Percentiles rank a stretch among this genome's conserved stretches.
These are phyloP conservation scores for Osmerus eperlanus DNA, from an alignment of 2,113 vertebrate genomes.

Conservation along the genomic window DNA sequence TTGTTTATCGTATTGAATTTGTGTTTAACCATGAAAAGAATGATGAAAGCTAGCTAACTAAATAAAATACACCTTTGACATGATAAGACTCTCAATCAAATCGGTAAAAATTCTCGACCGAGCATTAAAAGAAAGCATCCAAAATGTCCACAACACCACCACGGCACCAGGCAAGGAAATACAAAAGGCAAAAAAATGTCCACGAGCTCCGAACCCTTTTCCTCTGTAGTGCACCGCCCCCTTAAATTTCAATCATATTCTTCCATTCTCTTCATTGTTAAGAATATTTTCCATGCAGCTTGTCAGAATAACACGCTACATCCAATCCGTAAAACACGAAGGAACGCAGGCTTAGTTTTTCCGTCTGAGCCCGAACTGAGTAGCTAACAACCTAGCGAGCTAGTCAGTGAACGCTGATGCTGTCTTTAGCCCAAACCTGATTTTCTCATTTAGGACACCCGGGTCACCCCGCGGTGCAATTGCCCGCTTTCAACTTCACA, in stretches of 20 bases:
- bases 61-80: no score
- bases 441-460: no score
- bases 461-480: no score
- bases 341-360: slow-evolving; percentile 30
- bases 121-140: slow-evolving; percentile 51
- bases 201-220: slow-evolving; percentile 48
- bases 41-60: no score
- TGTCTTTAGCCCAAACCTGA: not conserved
- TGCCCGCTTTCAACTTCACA: no score
- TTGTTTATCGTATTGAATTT: slow-evolving; percentile 41
- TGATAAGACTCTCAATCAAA: no score
- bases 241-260: slow-evolving; percentile 51
- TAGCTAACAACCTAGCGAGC: not conserved
- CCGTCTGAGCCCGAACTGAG: not conserved
- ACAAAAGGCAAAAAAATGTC: slow-evolving; percentile 63
- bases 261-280: slow-evolving; percentile 12
- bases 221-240: slow-evolving; percentile 52
- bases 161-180: slow-evolving; percentile 55
- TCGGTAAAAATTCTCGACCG: slow-evolving; percentile 8
- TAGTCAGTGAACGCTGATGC: not conserved
- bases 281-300: slow-evolving; percentile 13
- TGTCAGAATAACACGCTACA: slow-evolving; percentile 28
- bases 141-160: slow-evolving; percentile 67
- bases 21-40: slow-evolving; percentile 11
- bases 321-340: slow-evolving; percentile 17